Conservation (phyloP, 2,888 invertebrate genomes). For the Hyppa rectilinea region DNA sequence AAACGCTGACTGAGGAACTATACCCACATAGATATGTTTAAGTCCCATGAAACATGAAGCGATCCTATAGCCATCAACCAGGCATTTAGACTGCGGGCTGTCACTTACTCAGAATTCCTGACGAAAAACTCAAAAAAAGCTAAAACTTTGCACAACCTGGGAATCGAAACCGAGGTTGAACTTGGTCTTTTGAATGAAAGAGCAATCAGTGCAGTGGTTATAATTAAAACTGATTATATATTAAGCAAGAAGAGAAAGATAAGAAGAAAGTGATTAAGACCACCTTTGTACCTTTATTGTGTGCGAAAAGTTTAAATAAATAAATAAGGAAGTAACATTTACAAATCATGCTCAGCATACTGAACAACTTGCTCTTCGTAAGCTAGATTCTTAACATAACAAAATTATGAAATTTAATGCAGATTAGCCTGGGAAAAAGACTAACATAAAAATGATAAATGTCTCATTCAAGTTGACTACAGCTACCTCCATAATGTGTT, state of each 20-base stretch:
- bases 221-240: background rate
- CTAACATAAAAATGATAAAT: background rate
- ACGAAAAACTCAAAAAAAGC: background rate
- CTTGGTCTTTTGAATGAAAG: background rate
- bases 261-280: too few relatives aligned
- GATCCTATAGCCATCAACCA: background rate
- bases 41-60: background rate
- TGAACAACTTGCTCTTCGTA: too few relatives aligned
- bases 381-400: too few relatives aligned
- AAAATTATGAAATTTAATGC: too few relatives aligned
- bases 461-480: background rate
- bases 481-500: background rate
- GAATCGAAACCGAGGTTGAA: background rate
- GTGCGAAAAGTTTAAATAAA: too few relatives aligned
- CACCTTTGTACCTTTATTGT: too few relatives aligned
- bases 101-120: background rate
- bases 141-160: too few relatives aligned
- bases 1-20: too few relatives aligned
- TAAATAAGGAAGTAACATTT: too few relatives aligned
- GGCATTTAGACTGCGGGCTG: background rate
- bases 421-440: background rate
- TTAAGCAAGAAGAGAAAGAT: background rate
- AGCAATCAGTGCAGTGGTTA: background rate
- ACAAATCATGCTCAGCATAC: too few relatives aligned
- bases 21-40: too few relatives aligned